phyloP scores from a whole-genome alignment of 1,140 invertebrate species.

The Aphaenogaster floridana region DNA sequence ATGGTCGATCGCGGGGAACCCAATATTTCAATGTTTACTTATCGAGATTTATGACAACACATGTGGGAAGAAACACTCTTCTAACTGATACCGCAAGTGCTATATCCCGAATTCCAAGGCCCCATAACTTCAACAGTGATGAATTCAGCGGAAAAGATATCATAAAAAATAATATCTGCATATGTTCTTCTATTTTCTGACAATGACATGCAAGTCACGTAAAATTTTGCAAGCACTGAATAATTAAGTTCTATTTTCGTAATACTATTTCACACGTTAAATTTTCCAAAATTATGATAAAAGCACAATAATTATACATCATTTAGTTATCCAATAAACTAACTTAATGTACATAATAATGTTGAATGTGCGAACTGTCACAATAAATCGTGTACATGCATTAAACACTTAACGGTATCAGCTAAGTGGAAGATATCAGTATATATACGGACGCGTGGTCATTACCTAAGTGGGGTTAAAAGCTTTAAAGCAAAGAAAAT shows the following conservation, averaged over 20 bases:
- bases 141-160: not conserved
- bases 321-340: not conserved
- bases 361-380: slow-evolving; percentile 3
- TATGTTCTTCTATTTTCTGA: not conserved
- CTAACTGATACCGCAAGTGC: not conserved
- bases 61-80: slow-evolving; percentile 43
- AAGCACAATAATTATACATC: not conserved
- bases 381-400: not conserved
- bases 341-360: not conserved
- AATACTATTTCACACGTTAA: not conserved
- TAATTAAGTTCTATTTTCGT: not conserved
- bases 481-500: slow-evolving; percentile 3
- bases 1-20: not conserved
- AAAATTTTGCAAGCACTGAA: slow-evolving; percentile 10
- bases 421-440: not conserved
- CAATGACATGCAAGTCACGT: not conserved
- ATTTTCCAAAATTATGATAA: slow-evolving; percentile 13
- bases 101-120: not conserved
- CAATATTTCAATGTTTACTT: slow-evolving; percentile 53
- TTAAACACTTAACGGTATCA: slow-evolving; percentile 10
- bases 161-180: not conserved
- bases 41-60: slow-evolving; percentile 50
- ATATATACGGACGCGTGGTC: not conserved
- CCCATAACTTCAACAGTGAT: not conserved
- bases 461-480: not conserved